Percentiles rank a stretch among this genome's conserved stretches.
Conservation (phyloP, 2,888 invertebrate genomes). For the Hemaris fuciformis region DNA sequence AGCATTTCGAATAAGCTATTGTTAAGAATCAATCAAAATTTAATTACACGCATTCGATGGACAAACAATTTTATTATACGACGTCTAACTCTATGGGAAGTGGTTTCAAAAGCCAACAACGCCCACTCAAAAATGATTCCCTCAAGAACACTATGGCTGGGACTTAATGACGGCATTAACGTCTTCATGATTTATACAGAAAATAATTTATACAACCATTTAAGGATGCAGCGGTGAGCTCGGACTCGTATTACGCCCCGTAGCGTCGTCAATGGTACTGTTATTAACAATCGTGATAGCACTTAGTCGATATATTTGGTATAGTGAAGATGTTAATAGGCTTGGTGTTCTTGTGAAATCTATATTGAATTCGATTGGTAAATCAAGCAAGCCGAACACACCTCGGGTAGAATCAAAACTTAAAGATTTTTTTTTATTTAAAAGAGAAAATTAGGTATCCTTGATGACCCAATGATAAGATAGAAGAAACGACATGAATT, state of each 20-base stretch:
- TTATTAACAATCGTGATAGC: not conserved
- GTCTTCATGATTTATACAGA: constrained; percentile 10
- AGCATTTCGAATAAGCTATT: not conserved
- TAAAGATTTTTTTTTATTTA: too few species aligned
- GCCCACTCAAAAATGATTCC: constrained; percentile 14
- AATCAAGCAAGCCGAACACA: too few species aligned
- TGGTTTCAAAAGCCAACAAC: not conserved
- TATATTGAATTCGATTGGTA: not conserved
- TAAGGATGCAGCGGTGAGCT: constrained; percentile 6
- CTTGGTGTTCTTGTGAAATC: too few species aligned
- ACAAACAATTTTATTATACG: not conserved
- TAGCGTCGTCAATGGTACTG: not conserved
- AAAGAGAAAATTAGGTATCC: too few species aligned
- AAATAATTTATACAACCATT: constrained; percentile 14
- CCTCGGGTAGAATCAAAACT: too few species aligned
- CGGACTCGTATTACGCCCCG: not conserved
- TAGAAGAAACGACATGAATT: too few species aligned
- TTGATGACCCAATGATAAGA: too few species aligned
- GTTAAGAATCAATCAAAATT: not conserved
- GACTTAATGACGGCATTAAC: constrained; percentile 14
- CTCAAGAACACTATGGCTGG: constrained; percentile 9
- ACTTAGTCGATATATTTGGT: not conserved
- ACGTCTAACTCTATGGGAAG: not conserved
- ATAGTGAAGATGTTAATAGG: not conserved
- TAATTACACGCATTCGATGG: not conserved